Percentiles rank a stretch among this genome's conserved stretches.
Evolutionary conservation across 2,113 vertebrate genomes (phyloP).

Genomic region (Burhinus bistriatus): DNA sequence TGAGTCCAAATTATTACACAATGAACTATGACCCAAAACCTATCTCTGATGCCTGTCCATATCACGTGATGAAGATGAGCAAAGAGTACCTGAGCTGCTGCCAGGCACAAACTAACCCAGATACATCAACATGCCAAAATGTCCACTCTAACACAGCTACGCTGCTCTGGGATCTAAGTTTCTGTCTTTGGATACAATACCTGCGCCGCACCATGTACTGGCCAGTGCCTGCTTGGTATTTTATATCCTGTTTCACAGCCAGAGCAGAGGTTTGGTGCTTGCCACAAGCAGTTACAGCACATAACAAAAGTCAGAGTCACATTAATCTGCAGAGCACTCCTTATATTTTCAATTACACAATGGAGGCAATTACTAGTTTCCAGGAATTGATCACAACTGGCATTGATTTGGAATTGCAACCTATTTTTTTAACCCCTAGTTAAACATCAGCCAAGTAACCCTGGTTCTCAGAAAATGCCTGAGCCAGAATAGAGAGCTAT

Average conservation of each 20-base stretch:
- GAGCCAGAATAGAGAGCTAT: background rate
- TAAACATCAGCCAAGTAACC: background rate
- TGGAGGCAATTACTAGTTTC: background rate
- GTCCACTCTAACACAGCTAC: background rate
- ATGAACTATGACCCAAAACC: background rate
- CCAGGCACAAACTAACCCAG: background rate
- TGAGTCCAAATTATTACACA: background rate
- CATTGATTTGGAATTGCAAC: background rate
- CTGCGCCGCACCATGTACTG: background rate
- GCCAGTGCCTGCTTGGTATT: background rate
- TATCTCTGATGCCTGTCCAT: background rate
- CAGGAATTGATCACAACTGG: background rate
- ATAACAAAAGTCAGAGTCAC: background rate
- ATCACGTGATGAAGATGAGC: background rate
- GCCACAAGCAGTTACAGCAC: background rate
- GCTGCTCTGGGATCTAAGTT: background rate
- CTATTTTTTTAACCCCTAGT: background rate
- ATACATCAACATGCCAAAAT: background rate
- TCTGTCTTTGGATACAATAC: rapidly evolving
- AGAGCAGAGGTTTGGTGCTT: background rate
- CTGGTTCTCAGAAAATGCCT: background rate
- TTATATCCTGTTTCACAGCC: background rate
- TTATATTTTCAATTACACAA: background rate
- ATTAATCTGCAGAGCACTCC: background rate
- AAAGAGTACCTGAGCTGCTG: background rate